Percentiles rank a stretch among this genome's conserved stretches.
These are phyloP conservation scores for Raphicerus campestris DNA, from an alignment of 2,113 vertebrate species.

Conservation along the genomic window DNA sequence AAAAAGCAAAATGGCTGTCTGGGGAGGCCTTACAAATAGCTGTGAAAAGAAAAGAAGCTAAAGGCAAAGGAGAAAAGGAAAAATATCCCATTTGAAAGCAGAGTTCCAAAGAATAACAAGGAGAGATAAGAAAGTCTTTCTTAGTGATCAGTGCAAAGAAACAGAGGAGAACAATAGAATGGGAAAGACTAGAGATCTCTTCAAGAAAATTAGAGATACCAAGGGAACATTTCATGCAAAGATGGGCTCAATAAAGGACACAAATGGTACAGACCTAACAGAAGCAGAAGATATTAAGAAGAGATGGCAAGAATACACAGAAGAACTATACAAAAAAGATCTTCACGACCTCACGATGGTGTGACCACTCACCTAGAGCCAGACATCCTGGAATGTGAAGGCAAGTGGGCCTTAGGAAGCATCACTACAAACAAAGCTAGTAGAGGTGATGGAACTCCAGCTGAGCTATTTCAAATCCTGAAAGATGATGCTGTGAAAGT, in stretches of 20 bases:
- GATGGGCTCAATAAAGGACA: not conserved
- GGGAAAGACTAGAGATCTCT: not conserved
- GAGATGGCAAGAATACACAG: not conserved
- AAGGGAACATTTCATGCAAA: not conserved
- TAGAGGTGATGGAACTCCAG: not conserved
- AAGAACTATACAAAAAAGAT: not conserved
- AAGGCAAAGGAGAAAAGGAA: not conserved
- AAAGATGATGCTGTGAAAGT: not conserved
- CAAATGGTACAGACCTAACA: not conserved
- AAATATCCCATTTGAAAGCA: not conserved
- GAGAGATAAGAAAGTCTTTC: not conserved
- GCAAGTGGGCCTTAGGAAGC: not conserved
- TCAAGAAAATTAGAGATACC: not conserved
- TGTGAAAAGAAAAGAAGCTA: not conserved
- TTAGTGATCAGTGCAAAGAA: not conserved
- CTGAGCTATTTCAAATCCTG: not conserved
- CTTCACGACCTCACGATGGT: fast-evolving
- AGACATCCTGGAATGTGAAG: not conserved
- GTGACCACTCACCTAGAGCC: not conserved
- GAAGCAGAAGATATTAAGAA: not conserved
- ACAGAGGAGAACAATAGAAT: not conserved
- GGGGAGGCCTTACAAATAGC: not conserved
- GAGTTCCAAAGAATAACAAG: not conserved
- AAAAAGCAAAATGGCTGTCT: not conserved
- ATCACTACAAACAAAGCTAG: not conserved